Base-by-base conservation (phyloP, 2,113 vertebrate genomes). In the Sebastes fasciatus region DNA sequence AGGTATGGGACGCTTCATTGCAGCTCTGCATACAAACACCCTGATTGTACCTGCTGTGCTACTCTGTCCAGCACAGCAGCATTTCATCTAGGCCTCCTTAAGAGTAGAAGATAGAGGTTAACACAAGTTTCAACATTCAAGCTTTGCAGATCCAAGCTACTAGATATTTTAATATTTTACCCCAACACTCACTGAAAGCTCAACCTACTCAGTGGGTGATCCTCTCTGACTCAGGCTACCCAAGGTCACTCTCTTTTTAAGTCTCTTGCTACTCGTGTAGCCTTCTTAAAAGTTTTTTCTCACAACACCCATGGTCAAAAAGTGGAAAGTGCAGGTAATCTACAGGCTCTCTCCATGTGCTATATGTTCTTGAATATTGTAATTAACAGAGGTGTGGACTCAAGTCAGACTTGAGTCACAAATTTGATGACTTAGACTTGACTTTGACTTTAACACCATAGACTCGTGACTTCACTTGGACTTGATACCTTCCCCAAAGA, bases 201-300 rank as follows among this genome's bases (percentile, higher is more conserved):
- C 57, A 74, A 6, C 26, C 19, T 10, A 46, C 74, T 45, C 76
- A 72, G 66, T 7, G 19, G 72, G 75, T 8, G 55, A 77, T 68
- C 16, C 65, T 68, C 14, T 4, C n/a, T 55, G 65, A 66, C 54
- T 71, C 26, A 51, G 40, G 26, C 62, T 21, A 48, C n/a, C 14
- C 69, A 76, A 79, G 76, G 80, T 83, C 60, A 34, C 54, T 60
- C 58, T 57, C 12, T 60, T 61, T 76, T 72, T 11, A 34, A 80
- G 2, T 65, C 1, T 83, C 8, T 54, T 68, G 34, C 12, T 51
- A 26, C 8, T 34, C 7, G 0, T 55, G 5, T 8, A 40, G 8
- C 10, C 8, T 17, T 42, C 4, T 45, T n/a, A 17, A 70, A 58
- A 43, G 40, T 55, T 51, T 40, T 17, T 42, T 48, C 42, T 60